Evolutionary conservation across 1,140 invertebrate genomes (phyloP).

Genomic region (Sarcophaga bullata): DNA sequence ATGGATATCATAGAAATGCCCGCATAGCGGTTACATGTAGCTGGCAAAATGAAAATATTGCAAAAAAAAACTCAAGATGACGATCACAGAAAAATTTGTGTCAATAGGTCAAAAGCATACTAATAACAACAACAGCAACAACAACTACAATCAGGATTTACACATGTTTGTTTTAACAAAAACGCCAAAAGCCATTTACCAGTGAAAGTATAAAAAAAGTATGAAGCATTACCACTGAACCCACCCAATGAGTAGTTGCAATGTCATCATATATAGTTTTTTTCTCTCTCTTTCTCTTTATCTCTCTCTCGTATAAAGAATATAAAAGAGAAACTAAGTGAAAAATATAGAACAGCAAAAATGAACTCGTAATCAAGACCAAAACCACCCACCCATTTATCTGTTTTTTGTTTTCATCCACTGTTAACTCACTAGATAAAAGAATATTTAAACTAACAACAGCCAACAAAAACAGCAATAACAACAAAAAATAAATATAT

Average conservation of each 20-base stretch:
- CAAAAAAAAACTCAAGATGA: neutral
- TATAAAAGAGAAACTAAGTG: too few relatives aligned
- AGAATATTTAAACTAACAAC: neutral
- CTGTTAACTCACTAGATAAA: neutral
- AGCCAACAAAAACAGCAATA: neutral
- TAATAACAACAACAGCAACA: neutral
- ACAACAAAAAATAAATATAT: constrained; percentile 1
- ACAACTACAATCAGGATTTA: neutral
- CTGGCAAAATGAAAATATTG: neutral
- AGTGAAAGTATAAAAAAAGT: too few relatives aligned
- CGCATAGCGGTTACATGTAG: neutral
- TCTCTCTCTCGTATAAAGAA: too few relatives aligned
- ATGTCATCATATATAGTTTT: too few relatives aligned
- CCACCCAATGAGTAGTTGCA: too few relatives aligned
- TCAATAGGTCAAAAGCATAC: constrained; percentile 36
- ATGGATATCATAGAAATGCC: neutral
- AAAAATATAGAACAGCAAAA: too few relatives aligned
- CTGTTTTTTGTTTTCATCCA: neutral
- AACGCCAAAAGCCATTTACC: constrained; percentile 7
- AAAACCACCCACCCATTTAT: neutral
- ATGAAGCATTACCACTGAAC: neutral
- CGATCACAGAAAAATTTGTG: constrained; percentile 3
- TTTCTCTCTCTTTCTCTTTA: too few relatives aligned
- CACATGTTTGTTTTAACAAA: neutral
- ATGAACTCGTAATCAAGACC: too few relatives aligned